Percentiles rank a stretch among this genome's conserved stretches.
phyloP scores from a whole-genome alignment of 2,797 vertebrate genomes.

The Pitangus sulphuratus region DNA sequence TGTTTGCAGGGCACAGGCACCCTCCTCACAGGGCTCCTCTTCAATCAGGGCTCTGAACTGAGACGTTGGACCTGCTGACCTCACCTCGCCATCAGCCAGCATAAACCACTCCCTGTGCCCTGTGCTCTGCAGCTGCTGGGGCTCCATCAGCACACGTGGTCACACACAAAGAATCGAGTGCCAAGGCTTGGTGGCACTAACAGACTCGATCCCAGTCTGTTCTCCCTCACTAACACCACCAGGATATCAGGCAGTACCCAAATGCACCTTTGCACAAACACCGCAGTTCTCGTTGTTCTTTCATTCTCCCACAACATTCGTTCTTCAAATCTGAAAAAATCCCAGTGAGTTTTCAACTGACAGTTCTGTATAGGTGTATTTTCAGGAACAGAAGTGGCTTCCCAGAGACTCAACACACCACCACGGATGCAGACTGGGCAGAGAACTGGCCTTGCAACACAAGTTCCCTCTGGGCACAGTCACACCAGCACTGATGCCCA shows the following conservation, averaged over 20 bases:
- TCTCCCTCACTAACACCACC: background rate
- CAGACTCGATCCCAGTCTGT: rapidly evolving
- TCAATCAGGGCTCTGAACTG: background rate
- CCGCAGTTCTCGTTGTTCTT: background rate
- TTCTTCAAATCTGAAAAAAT: background rate
- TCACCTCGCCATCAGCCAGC: rapidly evolving
- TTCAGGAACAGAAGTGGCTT: background rate
- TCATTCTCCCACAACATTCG: background rate
- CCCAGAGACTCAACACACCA: background rate
- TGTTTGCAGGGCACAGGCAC: background rate
- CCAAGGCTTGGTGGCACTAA: background rate
- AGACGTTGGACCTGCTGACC: background rate
- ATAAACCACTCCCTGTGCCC: rapidly evolving
- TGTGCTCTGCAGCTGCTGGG: background rate
- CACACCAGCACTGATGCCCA: background rate
- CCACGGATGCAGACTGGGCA: background rate
- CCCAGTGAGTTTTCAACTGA: background rate
- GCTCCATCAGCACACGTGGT: too few species aligned
- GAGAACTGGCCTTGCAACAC: background rate
- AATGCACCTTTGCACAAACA: background rate
- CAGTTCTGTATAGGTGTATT: background rate
- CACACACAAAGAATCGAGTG: background rate
- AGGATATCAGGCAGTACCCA: background rate
- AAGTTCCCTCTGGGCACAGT: background rate
- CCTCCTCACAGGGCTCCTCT: background rate